Evolutionary conservation across 2,113 vertebrate genomes (phyloP).

Genomic region (Campylorhamphus procurvoides): DNA sequence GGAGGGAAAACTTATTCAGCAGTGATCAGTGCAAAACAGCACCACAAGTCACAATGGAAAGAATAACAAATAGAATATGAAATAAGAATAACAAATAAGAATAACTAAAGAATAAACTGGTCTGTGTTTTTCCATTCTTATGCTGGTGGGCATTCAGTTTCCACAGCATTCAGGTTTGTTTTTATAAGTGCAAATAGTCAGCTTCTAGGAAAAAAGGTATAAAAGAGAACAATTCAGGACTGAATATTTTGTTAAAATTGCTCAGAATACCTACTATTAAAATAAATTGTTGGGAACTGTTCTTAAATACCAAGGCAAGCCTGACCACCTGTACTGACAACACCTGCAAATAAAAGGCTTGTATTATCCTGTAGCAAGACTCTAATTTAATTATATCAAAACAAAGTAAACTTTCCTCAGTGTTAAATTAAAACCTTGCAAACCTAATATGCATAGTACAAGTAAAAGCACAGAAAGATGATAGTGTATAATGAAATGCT

Average conservation of each 20-base stretch:
- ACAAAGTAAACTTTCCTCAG: neutral
- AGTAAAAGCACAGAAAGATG: neutral
- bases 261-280: neutral
- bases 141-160: neutral
- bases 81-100: too few species aligned
- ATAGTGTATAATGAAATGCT: neutral
- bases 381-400: neutral
- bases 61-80: too few species aligned
- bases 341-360: neutral
- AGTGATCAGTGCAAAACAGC: neutral
- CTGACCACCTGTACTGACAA: neutral
- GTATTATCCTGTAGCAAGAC: neutral
- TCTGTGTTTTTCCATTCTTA: neutral
- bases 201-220: neutral
- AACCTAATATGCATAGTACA: neutral
- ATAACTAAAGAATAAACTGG: neutral
- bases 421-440: neutral
- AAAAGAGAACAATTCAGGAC: neutral
- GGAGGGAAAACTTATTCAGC: neutral
- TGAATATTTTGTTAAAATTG: neutral
- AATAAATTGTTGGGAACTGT: neutral
- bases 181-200: neutral
- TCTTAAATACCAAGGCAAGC: neutral
- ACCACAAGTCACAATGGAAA: neutral
- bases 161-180: neutral